A percentile compares a stretch with the other conserved stretches of the same genome.
Evolutionary conservation across 2,113 vertebrate genomes (phyloP).

Genomic region (Esox niger): DNA sequence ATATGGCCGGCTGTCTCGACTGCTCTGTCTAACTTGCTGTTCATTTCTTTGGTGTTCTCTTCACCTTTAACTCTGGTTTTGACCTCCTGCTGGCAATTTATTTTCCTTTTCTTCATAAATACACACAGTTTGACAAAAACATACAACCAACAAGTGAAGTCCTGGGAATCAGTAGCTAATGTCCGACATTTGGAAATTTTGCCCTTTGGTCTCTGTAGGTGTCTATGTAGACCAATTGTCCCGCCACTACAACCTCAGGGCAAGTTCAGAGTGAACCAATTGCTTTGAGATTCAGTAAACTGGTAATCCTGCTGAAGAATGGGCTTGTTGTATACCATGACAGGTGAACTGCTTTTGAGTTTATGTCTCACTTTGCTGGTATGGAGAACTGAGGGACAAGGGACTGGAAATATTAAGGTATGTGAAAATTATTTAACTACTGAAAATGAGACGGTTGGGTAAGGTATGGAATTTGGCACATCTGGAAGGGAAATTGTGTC

Average conservation of each 20-base stretch:
- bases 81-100: not conserved
- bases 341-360: conserved; percentile 45
- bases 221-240: not conserved
- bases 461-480: too few species aligned
- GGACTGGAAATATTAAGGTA: conserved; percentile 45
- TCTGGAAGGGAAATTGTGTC: too few species aligned
- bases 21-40: not conserved
- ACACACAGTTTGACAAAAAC: not conserved
- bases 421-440: conserved; percentile 10
- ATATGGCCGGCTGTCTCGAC: not conserved
- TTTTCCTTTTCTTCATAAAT: not conserved
- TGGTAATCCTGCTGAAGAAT: conserved; percentile 37
- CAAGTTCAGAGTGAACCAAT: conserved; percentile 14
- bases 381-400: conserved; percentile 32
- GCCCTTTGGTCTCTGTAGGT: conserved; percentile 35
- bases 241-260: not conserved
- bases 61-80: not conserved
- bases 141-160: not conserved
- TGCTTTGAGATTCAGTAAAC: conserved; percentile 13
- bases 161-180: conserved; percentile 41
- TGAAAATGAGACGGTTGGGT: too few species aligned
- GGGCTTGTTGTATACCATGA: conserved; percentile 36
- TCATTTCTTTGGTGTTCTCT: not conserved
- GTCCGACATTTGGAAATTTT: conserved; percentile 8
- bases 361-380: conserved; percentile 32